Conservation (phyloP, 2,113 vertebrate genomes). For the Bujurquina vittata region DNA sequence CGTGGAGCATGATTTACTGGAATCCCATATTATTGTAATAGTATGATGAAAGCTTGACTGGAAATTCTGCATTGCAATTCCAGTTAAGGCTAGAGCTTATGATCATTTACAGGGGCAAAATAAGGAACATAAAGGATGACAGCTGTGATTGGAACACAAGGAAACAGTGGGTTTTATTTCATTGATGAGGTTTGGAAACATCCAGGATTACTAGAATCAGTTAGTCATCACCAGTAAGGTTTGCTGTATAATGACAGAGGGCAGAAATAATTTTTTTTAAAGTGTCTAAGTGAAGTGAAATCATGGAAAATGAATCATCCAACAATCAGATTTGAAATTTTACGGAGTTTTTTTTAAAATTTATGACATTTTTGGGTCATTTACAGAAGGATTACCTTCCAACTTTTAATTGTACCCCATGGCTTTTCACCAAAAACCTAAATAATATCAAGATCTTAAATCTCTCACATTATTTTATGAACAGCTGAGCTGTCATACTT, state of each 20-base stretch:
- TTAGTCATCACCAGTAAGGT: constrained; percentile 45
- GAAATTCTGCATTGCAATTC: constrained; percentile 59
- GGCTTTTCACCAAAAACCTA: background rate
- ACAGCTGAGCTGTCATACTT: constrained; percentile 11
- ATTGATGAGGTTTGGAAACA: constrained; percentile 57
- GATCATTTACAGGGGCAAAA: constrained; percentile 27
- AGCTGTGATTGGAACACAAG: constrained; percentile 31
- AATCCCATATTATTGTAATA: background rate
- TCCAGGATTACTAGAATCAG: constrained; percentile 22
- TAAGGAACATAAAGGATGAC: constrained; percentile 21
- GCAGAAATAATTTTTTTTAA: constrained; percentile 26
- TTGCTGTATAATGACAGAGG: background rate
- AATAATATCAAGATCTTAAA: background rate
- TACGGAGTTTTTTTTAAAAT: background rate
- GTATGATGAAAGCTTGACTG: constrained; percentile 18
- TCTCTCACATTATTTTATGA: constrained; percentile 1
- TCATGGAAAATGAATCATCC: constrained; percentile 14
- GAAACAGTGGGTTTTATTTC: constrained; percentile 26
- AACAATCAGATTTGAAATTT: background rate
- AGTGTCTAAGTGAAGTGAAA: background rate
- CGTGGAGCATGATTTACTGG: background rate
- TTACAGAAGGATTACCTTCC: background rate
- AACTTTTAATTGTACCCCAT: background rate
- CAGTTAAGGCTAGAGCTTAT: constrained; percentile 49
- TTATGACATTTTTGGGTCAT: background rate